Base-by-base conservation (phyloP, 2,888 invertebrate genomes). In the Parasteatoda lunata region DNA sequence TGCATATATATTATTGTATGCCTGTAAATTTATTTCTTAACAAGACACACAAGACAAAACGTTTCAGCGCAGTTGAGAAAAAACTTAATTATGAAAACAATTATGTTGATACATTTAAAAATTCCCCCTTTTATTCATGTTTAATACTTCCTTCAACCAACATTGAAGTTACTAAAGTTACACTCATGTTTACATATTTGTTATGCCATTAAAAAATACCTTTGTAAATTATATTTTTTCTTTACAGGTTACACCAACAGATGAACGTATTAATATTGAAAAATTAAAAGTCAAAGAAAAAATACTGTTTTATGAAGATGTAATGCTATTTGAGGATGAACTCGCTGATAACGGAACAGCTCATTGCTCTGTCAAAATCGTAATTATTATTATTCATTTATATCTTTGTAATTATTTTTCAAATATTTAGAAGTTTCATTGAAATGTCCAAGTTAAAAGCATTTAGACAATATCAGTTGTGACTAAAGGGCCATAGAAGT, bases 261-360 rank as follows among this genome's bases (percentile, higher is more conserved):
- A 95, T 68, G 95, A 96, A 91, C 93, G 94, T 89, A 96, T 99
- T 79, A 94, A 99, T 92, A 94, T 97, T 90, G 96, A 98, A 90
- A 94, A 96, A 91, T 93, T 99, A 69, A 98, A 96, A 93, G 94
- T 94, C 90, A 95, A 95, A 90, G 98, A 99, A 90, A 95, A 95
- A 91, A 99, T 99, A 82, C 92, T 97, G 4, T 99, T 98, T 92
- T 99, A 97, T 92, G 96, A 97, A 90, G 98, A 99, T 92, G 93
- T 99, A 54, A 95, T 96, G 83, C 93, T 99, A 64, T 99, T 96
- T 93, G 99, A 99, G 93, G 99, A 99, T 93, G 99, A 99, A 92
- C 93, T 99, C 72, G 98, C 98, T 91, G 99, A 99, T 93, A 97
- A 99, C 93, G 99, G 99, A 15, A 95, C 97, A 81, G 97, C 99